Conservation (phyloP, 2,888 invertebrate genomes). For the Caenorhabditis doughertyi region DNA sequence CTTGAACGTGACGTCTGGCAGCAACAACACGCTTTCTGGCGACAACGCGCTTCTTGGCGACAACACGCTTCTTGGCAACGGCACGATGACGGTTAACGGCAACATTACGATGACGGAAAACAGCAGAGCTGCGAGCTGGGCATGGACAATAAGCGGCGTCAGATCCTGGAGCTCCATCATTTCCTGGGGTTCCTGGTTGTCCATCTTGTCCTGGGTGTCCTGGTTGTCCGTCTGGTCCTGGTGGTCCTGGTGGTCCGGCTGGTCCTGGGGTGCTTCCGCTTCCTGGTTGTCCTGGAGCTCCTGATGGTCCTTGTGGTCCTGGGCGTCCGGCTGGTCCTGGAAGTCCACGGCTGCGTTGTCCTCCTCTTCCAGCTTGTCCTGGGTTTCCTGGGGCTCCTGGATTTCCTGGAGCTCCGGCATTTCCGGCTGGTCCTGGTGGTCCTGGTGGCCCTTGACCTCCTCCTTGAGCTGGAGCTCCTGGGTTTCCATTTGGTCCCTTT, state of each 20-base stretch:
- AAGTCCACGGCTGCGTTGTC: constrained; percentile 61
- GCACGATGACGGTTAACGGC: constrained; percentile 58
- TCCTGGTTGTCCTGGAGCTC: constrained; percentile 64
- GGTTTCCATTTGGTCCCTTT: constrained; percentile 60
- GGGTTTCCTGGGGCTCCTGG: constrained; percentile 63
- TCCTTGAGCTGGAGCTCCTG: constrained; percentile 60
- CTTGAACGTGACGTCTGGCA: constrained; percentile 59
- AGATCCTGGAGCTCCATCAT: constrained; percentile 54
- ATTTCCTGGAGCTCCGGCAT: constrained; percentile 63
- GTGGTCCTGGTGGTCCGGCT: constrained; percentile 64
- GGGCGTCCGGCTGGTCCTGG: constrained; percentile 65
- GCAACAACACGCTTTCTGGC: constrained; percentile 59
- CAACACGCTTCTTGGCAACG: constrained; percentile 61
- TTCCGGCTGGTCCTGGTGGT: constrained; percentile 64
- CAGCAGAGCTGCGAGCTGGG: constrained; percentile 55
- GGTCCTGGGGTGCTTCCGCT: constrained; percentile 62
- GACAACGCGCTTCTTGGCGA: constrained; percentile 56
- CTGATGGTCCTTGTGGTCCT: constrained; percentile 63
- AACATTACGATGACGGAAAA: constrained; percentile 41
- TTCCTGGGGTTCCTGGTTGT: constrained; percentile 60
- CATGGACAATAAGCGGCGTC: constrained; percentile 64
- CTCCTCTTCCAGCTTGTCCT: constrained; percentile 59
- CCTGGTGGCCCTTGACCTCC: constrained; percentile 64
- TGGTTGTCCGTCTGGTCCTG: constrained; percentile 65
- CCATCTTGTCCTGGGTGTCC: constrained; percentile 65